A percentile compares a stretch with the other conserved stretches of the same genome.
phyloP scores from a whole-genome alignment of 2,888 invertebrate genomes.

The Thymelicus lineola region DNA sequence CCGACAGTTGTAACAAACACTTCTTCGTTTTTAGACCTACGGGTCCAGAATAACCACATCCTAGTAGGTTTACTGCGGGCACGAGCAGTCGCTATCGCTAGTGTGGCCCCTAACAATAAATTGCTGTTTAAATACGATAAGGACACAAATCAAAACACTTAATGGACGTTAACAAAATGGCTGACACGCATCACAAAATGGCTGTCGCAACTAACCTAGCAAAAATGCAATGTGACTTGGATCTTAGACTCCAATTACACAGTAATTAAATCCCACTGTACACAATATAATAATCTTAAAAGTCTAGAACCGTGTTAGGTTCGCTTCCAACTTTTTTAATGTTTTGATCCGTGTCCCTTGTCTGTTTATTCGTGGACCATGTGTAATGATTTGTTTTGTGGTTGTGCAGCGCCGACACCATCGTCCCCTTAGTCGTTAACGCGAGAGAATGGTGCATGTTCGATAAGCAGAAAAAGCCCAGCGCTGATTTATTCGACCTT shows the following conservation, averaged over 20 bases:
- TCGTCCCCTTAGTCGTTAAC: constrained; percentile 77
- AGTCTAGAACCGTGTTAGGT: too few species aligned
- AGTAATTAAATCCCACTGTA: too few species aligned
- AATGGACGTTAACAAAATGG: neutral
- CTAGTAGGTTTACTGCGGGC: neutral
- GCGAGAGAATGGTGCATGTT: constrained; percentile 78
- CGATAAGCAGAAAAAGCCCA: constrained; percentile 60
- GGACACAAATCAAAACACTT: constrained; percentile 2
- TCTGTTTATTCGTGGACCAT: neutral
- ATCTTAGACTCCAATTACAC: too few species aligned
- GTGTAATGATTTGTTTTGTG: constrained; percentile 59
- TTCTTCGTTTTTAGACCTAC: neutral
- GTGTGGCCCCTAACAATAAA: constrained; percentile 4
- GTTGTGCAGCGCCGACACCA: constrained; percentile 76
- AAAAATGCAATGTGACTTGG: too few species aligned
- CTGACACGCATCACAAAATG: neutral
- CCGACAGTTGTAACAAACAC: neutral
- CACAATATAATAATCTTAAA: too few species aligned
- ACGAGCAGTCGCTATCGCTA: neutral
- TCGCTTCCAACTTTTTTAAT: too few species aligned
- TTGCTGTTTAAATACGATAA: neutral
- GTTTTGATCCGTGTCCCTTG: neutral
- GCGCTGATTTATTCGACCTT: constrained; percentile 65
- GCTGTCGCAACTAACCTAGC: neutral
- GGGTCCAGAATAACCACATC: neutral